Evolutionary conservation across 2,113 vertebrate species (phyloP).

Genomic region (Eonycteris spelaea): DNA sequence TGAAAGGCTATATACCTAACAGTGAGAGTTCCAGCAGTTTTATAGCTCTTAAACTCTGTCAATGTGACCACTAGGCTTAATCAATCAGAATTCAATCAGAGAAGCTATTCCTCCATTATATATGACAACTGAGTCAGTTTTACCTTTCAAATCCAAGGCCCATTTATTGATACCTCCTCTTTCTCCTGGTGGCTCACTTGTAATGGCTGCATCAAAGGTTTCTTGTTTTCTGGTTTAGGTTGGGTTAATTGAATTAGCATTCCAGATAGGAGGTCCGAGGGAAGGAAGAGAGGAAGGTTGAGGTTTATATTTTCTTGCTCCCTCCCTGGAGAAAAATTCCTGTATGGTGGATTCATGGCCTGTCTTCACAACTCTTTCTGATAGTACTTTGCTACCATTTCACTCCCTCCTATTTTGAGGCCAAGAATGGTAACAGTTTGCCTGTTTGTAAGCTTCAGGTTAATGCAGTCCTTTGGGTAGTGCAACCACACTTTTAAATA

Average conservation of each 20-base stretch:
- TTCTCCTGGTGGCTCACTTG: not conserved
- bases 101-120: not conserved
- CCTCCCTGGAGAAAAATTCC: not conserved
- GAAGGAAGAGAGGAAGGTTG: not conserved
- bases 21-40: not conserved
- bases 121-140: not conserved
- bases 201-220: not conserved
- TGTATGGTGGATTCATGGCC: not conserved
- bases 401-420: not conserved
- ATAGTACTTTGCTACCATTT: not conserved
- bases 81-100: not conserved
- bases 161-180: not conserved
- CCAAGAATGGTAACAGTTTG: not conserved
- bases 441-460: not conserved
- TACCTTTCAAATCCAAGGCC: not conserved
- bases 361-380: not conserved
- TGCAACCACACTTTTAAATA: not conserved
- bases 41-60: not conserved
- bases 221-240: not conserved
- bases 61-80: too few species aligned
- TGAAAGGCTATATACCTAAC: not conserved
- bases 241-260: not conserved
- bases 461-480: not conserved
- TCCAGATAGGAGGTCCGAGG: too few species aligned
- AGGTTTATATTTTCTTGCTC: not conserved